Base-by-base conservation (phyloP, 2,797 vertebrate genomes). In the Mormyrops boulengeri region DNA sequence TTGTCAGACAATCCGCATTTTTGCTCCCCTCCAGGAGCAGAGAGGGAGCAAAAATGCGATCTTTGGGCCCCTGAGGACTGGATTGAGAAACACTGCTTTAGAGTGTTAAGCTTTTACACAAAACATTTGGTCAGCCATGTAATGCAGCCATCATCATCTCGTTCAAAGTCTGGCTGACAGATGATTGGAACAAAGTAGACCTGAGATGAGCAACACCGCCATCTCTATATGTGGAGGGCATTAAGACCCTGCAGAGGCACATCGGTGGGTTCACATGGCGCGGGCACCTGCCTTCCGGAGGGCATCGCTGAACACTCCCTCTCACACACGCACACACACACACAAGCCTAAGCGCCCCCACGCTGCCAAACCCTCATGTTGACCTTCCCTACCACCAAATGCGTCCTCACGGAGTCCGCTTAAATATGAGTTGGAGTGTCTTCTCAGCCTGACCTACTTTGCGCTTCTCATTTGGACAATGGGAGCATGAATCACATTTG, bases 381-480 rank as follows among this genome's bases (percentile, higher is more conserved):
- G n/a, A 17, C 88, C 66, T 34, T 30, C 50, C 82, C 89, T 6
- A 7, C n/a, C 41, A 89, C 60, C 8, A 89, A 86, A 66, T 1
- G 26, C 9, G 0, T 87, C 60, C 62, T 41, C 26, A 55, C 4
- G 19, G 38, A 5, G 47, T 26, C 17, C 38, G 47, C 60, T 73
- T 69, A 86, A 52, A 89, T 12, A 12, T 4, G 9, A 47, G 26
- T 55, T 8, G 1, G 47, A 55, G 44, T 11, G 49, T 12, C 66
- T 66, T n/a, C 60, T 85, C 38, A 12, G 85, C 62, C 89, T 89
- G 89, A 89, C 89, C 89, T 87, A 89, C 50, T 89, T 88, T 66
- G 60, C 2, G 87, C 30, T 88, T 86, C 49, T 41, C 62, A n/a
- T 80, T 19, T 50, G 30, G 49, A 73, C 62, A 30, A 41, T n/a